Conservation (phyloP, 2,888 invertebrate genomes). For the Cenopis cana region DNA sequence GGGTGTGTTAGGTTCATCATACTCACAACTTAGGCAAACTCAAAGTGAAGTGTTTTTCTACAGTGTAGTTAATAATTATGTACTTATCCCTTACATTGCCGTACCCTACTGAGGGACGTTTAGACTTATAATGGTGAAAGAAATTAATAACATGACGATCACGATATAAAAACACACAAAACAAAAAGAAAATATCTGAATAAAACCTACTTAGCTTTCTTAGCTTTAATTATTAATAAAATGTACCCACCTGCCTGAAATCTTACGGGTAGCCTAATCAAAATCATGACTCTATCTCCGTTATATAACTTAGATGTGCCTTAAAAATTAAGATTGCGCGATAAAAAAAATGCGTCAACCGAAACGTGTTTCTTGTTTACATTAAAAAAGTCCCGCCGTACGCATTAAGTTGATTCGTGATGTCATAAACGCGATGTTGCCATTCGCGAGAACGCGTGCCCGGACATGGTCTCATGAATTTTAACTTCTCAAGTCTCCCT, state of each 20-base stretch:
- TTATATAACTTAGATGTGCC: background rate
- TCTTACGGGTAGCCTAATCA: background rate
- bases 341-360: conserved; percentile 48
- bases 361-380: conserved; percentile 46
- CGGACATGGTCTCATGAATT: conserved; percentile 73
- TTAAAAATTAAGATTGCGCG: conserved; percentile 47
- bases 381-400: conserved; percentile 48
- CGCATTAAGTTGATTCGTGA: conserved; percentile 71
- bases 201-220: too few relatives aligned
- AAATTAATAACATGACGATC: too few relatives aligned
- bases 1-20: too few relatives aligned
- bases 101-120: too few relatives aligned
- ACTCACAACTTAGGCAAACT: too few relatives aligned
- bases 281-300: background rate
- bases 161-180: too few relatives aligned
- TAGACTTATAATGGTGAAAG: too few relatives aligned
- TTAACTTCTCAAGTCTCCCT: conserved; percentile 65
- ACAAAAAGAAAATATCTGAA: too few relatives aligned
- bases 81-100: too few relatives aligned
- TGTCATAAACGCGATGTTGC: conserved; percentile 70
- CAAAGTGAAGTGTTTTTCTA: too few relatives aligned
- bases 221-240: too few relatives aligned
- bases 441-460: conserved; percentile 62
- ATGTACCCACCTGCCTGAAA: background rate
- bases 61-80: too few relatives aligned